Conservation (phyloP, 2,113 vertebrate species). For the Numida meleagris region DNA sequence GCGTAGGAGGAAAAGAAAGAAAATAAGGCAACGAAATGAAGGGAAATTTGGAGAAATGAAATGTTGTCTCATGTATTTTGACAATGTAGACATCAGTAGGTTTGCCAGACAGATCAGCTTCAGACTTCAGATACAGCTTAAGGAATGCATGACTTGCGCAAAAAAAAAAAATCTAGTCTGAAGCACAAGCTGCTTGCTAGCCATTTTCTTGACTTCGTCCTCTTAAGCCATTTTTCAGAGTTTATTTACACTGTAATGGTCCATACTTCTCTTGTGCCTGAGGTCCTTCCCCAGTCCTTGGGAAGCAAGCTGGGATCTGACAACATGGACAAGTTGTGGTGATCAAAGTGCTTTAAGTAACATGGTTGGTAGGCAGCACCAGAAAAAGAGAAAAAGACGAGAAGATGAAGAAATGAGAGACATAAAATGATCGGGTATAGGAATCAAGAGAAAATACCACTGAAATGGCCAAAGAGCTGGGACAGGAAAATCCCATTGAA, state of each 20-base stretch:
- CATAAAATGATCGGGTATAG: background rate
- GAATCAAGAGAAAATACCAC: background rate
- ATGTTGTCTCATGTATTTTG: conserved; percentile 72
- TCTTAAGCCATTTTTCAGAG: background rate
- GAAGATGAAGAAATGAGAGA: background rate
- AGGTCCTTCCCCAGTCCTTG: background rate
- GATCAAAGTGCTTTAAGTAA: background rate
- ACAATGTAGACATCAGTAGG: conserved; percentile 71
- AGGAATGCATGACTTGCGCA: background rate
- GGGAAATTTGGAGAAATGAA: conserved; percentile 71
- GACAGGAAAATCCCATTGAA: background rate
- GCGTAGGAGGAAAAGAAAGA: conserved; percentile 68
- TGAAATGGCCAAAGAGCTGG: background rate
- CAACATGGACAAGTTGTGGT: background rate
- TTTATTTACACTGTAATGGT: background rate
- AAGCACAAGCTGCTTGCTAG: background rate
- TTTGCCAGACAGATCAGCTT: conserved; percentile 67
- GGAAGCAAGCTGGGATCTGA: background rate
- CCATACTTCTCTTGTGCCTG: background rate
- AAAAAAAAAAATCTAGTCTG: background rate
- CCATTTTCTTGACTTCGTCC: background rate
- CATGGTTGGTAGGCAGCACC: background rate
- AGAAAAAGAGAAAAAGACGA: background rate
- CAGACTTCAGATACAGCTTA: conserved; percentile 7
- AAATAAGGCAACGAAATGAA: conserved; percentile 71